Conservation (phyloP, 2,113 vertebrate species). For the Actinemys pallida region DNA sequence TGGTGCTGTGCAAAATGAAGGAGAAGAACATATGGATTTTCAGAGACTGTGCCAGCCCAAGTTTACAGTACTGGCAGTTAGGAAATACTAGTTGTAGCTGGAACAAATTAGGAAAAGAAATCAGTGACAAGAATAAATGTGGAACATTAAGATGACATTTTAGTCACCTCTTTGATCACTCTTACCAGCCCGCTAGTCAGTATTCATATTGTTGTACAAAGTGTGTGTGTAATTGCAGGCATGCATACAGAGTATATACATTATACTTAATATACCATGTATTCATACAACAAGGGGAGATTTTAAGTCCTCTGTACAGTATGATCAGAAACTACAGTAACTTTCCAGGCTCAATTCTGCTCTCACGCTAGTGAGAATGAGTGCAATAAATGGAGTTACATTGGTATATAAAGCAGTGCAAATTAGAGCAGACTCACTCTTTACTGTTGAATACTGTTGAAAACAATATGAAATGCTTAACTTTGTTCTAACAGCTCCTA, state of each 20-base stretch:
- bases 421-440: not conserved
- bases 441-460: not conserved
- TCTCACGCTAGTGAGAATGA: not conserved
- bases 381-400: rapidly evolving
- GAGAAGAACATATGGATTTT: not conserved
- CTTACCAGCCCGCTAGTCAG: not conserved
- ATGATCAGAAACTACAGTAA: not conserved
- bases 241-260: rapidly evolving
- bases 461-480: not conserved
- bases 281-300: not conserved
- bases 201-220: not conserved
- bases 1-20: not conserved
- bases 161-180: not conserved
- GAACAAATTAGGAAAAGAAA: slow-evolving; percentile 2
- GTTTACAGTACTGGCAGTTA: not conserved
- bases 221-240: not conserved
- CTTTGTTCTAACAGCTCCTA: not conserved
- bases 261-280: not conserved
- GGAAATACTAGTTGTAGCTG: not conserved
- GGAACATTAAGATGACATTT: not conserved
- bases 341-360: not conserved
- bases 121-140: not conserved
- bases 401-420: not conserved
- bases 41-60: not conserved
- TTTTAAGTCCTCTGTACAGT: not conserved